These are phyloP conservation scores for Alca torda DNA, from an alignment of 2,797 vertebrate species.

Conservation along the genomic window DNA sequence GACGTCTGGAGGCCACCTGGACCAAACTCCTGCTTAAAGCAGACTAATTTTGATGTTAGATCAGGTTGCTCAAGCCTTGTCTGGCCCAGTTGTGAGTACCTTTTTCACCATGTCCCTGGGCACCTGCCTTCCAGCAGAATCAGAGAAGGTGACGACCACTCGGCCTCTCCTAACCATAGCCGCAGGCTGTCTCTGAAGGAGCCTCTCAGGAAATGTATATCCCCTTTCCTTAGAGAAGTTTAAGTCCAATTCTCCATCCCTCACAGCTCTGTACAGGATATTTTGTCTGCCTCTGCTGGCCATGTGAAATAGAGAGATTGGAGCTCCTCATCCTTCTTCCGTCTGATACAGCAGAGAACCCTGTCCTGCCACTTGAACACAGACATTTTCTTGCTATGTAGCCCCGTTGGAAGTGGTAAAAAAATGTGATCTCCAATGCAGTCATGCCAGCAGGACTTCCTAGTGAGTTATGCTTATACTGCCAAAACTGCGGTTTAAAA, in stretches of 20 bases:
- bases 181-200: background rate
- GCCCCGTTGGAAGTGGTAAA: background rate
- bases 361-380: accelerated
- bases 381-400: background rate
- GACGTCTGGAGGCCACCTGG: background rate
- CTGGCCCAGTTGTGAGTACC: background rate
- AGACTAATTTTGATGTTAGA: background rate
- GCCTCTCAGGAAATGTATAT: background rate
- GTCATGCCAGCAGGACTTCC: background rate
- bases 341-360: accelerated
- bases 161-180: accelerated
- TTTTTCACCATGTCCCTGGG: accelerated
- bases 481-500: background rate
- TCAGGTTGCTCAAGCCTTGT: background rate
- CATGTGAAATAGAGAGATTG: background rate
- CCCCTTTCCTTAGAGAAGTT: background rate
- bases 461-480: background rate
- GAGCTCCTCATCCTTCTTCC: background rate
- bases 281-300: background rate
- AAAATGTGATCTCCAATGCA: background rate
- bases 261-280: background rate
- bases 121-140: background rate
- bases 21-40: background rate
- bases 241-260: background rate
- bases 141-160: accelerated